Evolutionary conservation across 2,113 vertebrate species (phyloP).

Genomic region (Archilochus colubris): DNA sequence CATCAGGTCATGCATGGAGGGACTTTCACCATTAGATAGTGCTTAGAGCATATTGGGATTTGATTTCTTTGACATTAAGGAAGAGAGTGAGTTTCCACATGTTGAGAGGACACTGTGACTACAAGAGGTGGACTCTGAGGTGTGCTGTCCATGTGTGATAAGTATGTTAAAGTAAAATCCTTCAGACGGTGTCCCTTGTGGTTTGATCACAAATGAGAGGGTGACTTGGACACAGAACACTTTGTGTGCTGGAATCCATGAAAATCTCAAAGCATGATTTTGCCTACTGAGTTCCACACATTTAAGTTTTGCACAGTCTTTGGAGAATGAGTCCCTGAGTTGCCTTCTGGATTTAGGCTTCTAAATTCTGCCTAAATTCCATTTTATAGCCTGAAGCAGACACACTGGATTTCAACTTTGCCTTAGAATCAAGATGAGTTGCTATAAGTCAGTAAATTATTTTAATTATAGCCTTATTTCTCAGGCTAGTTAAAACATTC

Average conservation of each 20-base stretch:
- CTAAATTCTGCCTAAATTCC: not conserved
- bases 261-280: not conserved
- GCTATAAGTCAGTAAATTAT: not conserved
- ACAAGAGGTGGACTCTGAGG: not conserved
- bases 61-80: not conserved
- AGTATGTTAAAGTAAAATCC: not conserved
- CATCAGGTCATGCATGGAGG: not conserved
- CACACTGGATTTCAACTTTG: not conserved
- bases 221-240: not conserved
- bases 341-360: not conserved
- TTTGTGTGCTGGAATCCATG: not conserved
- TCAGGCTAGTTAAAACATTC: not conserved
- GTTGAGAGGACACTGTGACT: not conserved
- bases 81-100: not conserved
- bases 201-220: not conserved
- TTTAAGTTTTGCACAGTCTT: not conserved
- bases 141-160: not conserved
- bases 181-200: not conserved
- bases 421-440: slow-evolving; percentile 1
- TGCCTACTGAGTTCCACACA: not conserved
- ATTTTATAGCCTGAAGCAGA: not conserved
- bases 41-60: not conserved
- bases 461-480: not conserved
- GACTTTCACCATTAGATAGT: not conserved
- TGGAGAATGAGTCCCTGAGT: not conserved